Base-by-base conservation (phyloP, 2,888 invertebrate genomes). In the Drosophila demipolita region DNA sequence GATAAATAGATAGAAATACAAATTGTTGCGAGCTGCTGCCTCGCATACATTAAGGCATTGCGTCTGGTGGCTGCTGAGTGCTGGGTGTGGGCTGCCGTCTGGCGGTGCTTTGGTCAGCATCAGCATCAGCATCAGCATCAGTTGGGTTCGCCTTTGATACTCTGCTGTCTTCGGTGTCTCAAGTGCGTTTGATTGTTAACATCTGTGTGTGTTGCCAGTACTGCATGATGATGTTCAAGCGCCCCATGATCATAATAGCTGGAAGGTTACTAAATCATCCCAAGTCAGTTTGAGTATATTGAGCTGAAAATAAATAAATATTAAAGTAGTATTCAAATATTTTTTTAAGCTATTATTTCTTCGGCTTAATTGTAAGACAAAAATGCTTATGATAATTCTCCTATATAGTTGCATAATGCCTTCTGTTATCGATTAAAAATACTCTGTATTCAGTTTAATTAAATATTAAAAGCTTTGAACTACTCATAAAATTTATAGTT, bases 161-260 rank as follows among this genome's bases (percentile, higher is more conserved):
- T 58, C 42, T 23, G 53, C 57, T 54, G 65, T 52, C 50, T 59
- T 66, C 50, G 35, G 38, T 48, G 68, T 64, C 65, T 86, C 83
- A 83, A 82, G 82, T 86, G 83, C 77, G 68, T 85, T 73, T 86
- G 87, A 88, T 83, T 64, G 86, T 75, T 73, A 71, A 40, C 74
- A 82, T 78, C 68, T 67, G 70, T 55, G 57, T 38, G 57, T 38
- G 36, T 45, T 45, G 38, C 40, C 48, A 33, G 55, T 52, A 69
- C 49, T 45, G 45, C 23, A 23, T 15, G 45, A 23, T 15, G 45
- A 15, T 45, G 8, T 23, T 55, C 17, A 36, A 26, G 38, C 38
- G 26, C 38, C 26, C 54, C 4, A 23, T 23, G 15, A 17, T 9
- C 53, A 53, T 52, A n/a, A 29, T 32, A 52, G 15, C 20, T 45